phyloP scores from a whole-genome alignment of 2,888 invertebrate genomes.

The Lypha dubia region DNA sequence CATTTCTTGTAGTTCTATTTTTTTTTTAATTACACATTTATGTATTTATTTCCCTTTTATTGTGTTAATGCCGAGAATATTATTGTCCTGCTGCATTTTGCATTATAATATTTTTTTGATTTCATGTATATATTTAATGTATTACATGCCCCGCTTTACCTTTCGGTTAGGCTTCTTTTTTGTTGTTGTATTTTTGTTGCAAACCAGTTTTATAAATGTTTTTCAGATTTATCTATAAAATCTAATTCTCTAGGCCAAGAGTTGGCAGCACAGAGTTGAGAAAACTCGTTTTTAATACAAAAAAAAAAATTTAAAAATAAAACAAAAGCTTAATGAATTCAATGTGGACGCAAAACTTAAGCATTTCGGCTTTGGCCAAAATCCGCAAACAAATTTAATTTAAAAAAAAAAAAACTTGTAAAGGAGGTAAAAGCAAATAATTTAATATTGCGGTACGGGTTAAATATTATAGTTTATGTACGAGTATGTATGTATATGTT shows the following conservation, averaged over 20 bases:
- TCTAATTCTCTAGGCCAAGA: conserved; percentile 71
- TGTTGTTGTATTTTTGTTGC: conserved; percentile 28
- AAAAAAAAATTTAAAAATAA: conserved; percentile 15
- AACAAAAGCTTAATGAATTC: conserved; percentile 3
- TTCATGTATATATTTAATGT: neutral
- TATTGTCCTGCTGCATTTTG: neutral
- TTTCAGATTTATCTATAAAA: conserved; percentile 34
- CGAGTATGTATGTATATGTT: too few relatives aligned
- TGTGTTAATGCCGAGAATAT: neutral
- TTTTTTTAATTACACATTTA: too few relatives aligned
- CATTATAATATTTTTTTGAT: conserved; percentile 27
- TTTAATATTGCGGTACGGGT: neutral
- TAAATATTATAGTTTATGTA: too few relatives aligned
- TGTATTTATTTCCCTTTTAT: too few relatives aligned
- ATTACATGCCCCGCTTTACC: conserved; percentile 1
- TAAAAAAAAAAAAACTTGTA: neutral
- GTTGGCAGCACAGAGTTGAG: conserved; percentile 38
- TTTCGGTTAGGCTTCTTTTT: neutral
- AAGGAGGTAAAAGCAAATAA: neutral
- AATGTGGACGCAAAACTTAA: conserved; percentile 54
- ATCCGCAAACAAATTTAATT: neutral
- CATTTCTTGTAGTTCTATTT: too few relatives aligned
- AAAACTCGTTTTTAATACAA: conserved; percentile 68
- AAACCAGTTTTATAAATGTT: conserved; percentile 63
- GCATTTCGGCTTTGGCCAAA: conserved; percentile 44